Conservation (phyloP, 1,140 invertebrate genomes). For the Ditylenchus dipsaci region DNA sequence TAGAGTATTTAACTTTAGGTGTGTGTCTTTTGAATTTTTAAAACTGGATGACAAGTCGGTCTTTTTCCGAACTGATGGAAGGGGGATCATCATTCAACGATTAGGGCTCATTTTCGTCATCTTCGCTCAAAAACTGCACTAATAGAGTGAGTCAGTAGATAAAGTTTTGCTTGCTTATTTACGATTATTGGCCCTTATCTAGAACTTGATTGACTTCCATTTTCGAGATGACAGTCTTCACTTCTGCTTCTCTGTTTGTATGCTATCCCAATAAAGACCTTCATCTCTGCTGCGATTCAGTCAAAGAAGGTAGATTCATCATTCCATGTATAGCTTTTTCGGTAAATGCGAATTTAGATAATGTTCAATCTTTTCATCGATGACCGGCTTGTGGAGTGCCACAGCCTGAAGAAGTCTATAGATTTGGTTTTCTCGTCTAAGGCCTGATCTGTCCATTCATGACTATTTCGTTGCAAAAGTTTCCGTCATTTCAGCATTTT, state of each 20-base stretch:
- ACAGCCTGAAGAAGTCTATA: constrained; percentile 35
- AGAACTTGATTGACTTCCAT: constrained; percentile 46
- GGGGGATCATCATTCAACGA: constrained; percentile 21
- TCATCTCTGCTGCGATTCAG: constrained; percentile 27
- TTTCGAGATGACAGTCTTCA: constrained; percentile 26
- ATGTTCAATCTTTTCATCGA: constrained; percentile 49
- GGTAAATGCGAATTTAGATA: constrained; percentile 13
- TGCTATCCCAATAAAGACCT: constrained; percentile 8
- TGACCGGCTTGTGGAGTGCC: constrained; percentile 38
- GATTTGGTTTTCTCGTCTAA: constrained; percentile 33
- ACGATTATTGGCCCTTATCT: neutral
- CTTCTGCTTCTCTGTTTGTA: constrained; percentile 13
- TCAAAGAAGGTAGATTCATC: constrained; percentile 14
- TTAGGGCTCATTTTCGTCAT: constrained; percentile 14
- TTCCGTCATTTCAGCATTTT: neutral
- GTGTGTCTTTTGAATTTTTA: constrained; percentile 43
- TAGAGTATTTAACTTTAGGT: constrained; percentile 29
- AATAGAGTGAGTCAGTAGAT: neutral
- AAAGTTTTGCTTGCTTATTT: neutral
- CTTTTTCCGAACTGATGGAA: constrained; percentile 29
- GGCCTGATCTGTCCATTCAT: constrained; percentile 32
- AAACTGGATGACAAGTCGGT: constrained; percentile 17
- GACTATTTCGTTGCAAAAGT: constrained; percentile 27
- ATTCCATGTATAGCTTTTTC: neutral
- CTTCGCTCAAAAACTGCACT: too few relatives aligned